Base-by-base conservation (phyloP, 2,888 invertebrate genomes). In the Drosophila parthenogenetica region DNA sequence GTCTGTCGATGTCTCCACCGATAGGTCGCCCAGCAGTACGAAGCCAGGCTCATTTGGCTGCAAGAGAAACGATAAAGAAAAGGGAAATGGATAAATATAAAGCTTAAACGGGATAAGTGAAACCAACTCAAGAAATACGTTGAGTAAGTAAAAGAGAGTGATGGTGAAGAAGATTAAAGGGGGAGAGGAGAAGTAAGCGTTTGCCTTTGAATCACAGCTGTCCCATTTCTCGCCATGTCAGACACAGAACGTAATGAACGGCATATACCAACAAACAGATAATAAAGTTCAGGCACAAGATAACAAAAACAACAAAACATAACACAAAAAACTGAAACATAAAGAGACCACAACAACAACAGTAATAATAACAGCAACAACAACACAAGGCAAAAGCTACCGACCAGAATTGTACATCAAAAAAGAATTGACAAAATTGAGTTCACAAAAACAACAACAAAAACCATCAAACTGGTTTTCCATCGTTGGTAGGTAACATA, bases 11-110 rank as follows among this genome's bases (percentile, higher is more conserved):
- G 94, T 94, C 82, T 94, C 94, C 79, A 94, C 91, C 59, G 93
- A 93, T 67, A 94, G 93, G 77, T 94, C 94, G 69, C 93, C 93
- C 77, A 95, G 90, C 46, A 94, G 91, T 72, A 95, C 94, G 75
- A 94, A 94, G 54, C 94, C 94, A 58, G 94, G 93, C 87, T 95
- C 95, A 73, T 94, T 94, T 81, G 94, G 93, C 94, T 95, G 91
- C 10, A 93, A 71, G 64, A 81, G 59, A 64, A 14, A 53, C 29
- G 35, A 35, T 1, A 35, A 29, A 50, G 48, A 64, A 57, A 17
- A 51, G 32, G 10, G 17, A 45, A 59, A 69, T 43, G 43, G 39
- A 16, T 53, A 32, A 35, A 2, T 4, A 25, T 37, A 19, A 25
- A 16, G n/a, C 11, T 42, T 53, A 59, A 62, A 68, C 62, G 62